These are phyloP conservation scores for Drosophila bunnanda DNA, from an alignment of 2,888 invertebrate species.

Conservation along the genomic window DNA sequence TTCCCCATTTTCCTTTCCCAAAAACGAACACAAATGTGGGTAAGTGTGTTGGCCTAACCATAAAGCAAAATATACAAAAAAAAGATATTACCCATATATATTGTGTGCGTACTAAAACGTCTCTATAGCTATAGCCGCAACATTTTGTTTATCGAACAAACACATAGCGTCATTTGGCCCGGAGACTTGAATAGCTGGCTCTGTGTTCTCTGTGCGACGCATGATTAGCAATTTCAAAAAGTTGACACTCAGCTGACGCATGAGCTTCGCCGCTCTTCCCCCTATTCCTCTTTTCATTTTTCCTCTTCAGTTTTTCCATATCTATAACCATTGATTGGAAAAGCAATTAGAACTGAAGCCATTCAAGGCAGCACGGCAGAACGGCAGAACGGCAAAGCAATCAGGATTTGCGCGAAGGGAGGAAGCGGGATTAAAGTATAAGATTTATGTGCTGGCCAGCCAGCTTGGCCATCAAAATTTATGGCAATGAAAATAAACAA, in stretches of 20 bases:
- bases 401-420: conserved; percentile 5
- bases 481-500: conserved; percentile 71
- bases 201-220: conserved; percentile 32
- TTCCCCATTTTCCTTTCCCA: conserved; percentile 13
- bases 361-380: conserved; percentile 17
- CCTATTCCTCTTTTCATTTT: background rate
- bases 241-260: conserved; percentile 75
- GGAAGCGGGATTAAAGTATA: conserved; percentile 31
- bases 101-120: conserved; percentile 32
- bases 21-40: conserved; percentile 12
- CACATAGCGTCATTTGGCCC: conserved; percentile 53
- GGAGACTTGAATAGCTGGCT: conserved; percentile 16
- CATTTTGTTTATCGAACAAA: conserved; percentile 64
- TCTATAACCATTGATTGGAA: conserved; percentile 33
- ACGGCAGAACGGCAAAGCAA: conserved; percentile 13
- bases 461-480: conserved; percentile 65
- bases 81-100: conserved; percentile 47
- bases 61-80: conserved; percentile 44
- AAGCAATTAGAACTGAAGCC: conserved; percentile 38
- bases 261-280: conserved; percentile 39
- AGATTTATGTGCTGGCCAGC: conserved; percentile 61
- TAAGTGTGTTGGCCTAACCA: conserved; percentile 25
- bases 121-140: conserved; percentile 39
- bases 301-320: conserved; percentile 1
- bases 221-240: conserved; percentile 73